Evolutionary conservation across 2,797 vertebrate species (phyloP).

Genomic region (Dipus sagitta): DNA sequence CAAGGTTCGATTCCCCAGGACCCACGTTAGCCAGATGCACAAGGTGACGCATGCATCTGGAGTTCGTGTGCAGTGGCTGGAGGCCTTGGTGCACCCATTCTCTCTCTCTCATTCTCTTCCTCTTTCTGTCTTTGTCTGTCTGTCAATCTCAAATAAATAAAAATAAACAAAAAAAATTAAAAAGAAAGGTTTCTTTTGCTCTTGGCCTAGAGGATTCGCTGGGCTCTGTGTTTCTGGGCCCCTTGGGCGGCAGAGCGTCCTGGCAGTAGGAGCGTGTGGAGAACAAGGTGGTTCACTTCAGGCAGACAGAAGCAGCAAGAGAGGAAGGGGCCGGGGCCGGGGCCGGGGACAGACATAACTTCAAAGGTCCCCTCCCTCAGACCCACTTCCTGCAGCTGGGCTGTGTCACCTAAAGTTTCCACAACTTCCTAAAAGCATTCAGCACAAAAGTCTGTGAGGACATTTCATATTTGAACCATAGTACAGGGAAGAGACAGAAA

Average conservation of each 20-base stretch:
- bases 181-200: not conserved
- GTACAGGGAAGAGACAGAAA: constrained; percentile 36
- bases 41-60: no score
- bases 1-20: no score
- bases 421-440: not conserved
- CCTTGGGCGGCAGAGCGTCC: not conserved
- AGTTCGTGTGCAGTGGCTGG: no score
- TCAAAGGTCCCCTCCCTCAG: not conserved
- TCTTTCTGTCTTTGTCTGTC: no score
- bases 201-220: not conserved
- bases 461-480: not conserved
- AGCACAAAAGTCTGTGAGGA: not conserved
- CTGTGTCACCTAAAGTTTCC: not conserved
- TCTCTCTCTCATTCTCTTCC: no score
- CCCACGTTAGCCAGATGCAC: no score
- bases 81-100: no score
- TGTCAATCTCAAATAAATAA: no score
- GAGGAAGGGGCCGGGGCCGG: not conserved
- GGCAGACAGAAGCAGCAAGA: not conserved
- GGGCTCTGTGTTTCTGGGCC: not conserved
- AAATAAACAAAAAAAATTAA: not conserved
- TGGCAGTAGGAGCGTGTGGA: not conserved
- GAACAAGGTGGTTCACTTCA: not conserved
- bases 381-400: not conserved
- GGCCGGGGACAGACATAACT: not conserved